A percentile compares a stretch with the other conserved stretches of the same genome.
These are phyloP conservation scores for Capromys pilorides DNA, from an alignment of 2,797 vertebrate species.

Conservation along the genomic window DNA sequence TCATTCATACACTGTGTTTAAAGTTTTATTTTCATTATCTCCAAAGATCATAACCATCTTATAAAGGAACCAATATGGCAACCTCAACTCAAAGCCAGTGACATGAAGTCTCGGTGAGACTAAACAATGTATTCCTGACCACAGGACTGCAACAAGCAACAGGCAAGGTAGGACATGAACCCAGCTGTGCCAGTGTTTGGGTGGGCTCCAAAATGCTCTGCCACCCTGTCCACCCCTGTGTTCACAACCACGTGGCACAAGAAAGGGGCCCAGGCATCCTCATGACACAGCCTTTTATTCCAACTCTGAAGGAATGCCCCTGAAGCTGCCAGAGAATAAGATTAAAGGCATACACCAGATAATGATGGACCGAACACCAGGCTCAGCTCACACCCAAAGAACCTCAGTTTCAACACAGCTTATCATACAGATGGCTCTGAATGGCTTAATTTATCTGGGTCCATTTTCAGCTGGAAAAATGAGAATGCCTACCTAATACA, in stretches of 20 bases:
- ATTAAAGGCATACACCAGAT: neutral
- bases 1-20: constrained; percentile 28
- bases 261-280: neutral
- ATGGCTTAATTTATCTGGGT: neutral
- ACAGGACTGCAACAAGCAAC: neutral
- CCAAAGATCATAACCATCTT: constrained; percentile 30
- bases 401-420: neutral
- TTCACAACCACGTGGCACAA: neutral
- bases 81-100: constrained; percentile 22
- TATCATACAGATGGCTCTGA: neutral
- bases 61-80: constrained; percentile 31
- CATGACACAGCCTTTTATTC: neutral
- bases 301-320: constrained; percentile 10
- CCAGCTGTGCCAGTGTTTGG: neutral
- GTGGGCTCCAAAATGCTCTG: neutral
- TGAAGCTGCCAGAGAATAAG: neutral
- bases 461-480: constrained; percentile 25
- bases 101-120: constrained; percentile 6
- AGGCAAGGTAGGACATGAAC: neutral
- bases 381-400: constrained; percentile 16
- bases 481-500: neutral
- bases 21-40: constrained; percentile 29
- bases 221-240: too few relatives aligned
- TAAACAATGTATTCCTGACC: constrained; percentile 25
- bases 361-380: neutral